Conservation (phyloP, 2,888 invertebrate species). For the Diachrysia chrysitis region DNA sequence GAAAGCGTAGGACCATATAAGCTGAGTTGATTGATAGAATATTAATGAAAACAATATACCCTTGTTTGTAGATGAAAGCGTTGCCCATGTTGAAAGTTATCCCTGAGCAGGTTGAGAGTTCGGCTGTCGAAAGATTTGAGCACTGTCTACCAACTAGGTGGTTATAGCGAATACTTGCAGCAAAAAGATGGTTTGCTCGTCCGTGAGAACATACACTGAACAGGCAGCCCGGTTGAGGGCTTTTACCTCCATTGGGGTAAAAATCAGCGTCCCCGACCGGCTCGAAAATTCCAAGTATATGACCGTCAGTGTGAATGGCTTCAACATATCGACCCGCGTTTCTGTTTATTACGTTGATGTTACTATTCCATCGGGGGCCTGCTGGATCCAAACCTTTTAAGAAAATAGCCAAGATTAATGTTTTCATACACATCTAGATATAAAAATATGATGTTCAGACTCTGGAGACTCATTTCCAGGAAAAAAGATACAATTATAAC, state of each 20-base stretch:
- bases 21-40: too few relatives aligned
- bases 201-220: slow-evolving; percentile 74
- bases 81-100: slow-evolving; percentile 67
- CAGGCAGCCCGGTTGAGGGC: slow-evolving; percentile 75
- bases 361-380: slow-evolving; percentile 70
- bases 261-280: slow-evolving; percentile 70
- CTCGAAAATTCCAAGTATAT: slow-evolving; percentile 69
- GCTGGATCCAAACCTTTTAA: slow-evolving; percentile 76
- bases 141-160: slow-evolving; percentile 71
- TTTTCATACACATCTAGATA: too few relatives aligned
- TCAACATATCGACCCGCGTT: slow-evolving; percentile 73
- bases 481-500: too few relatives aligned
- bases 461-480: too few relatives aligned
- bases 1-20: too few relatives aligned
- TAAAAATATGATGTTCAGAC: too few relatives aligned
- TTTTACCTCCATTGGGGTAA: slow-evolving; percentile 77
- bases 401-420: not conserved
- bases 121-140: slow-evolving; percentile 60
- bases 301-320: slow-evolving; percentile 76
- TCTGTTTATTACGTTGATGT: slow-evolving; percentile 62
- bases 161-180: slow-evolving; percentile 68
- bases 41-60: too few relatives aligned
- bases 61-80: slow-evolving; percentile 5
- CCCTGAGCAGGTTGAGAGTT: slow-evolving; percentile 58
- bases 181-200: slow-evolving; percentile 69